phyloP scores from a whole-genome alignment of 2,113 vertebrate genomes.

The Cardinalis cardinalis region DNA sequence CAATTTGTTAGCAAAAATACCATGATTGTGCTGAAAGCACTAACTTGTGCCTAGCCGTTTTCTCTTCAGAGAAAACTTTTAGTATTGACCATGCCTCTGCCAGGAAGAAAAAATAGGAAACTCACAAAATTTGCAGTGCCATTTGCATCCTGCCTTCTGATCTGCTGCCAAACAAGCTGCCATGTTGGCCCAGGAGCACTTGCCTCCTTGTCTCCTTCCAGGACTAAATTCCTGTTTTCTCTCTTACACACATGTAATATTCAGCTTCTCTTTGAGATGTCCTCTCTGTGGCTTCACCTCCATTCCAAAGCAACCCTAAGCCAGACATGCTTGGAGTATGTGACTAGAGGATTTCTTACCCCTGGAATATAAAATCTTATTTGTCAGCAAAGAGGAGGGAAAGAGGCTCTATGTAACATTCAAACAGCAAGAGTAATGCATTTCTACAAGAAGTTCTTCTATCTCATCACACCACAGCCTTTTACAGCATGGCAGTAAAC shows the following conservation, averaged over 20 bases:
- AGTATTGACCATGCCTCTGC: background rate
- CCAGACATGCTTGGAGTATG: background rate
- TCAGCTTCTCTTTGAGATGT: fast-evolving
- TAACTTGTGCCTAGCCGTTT: background rate
- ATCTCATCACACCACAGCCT: background rate
- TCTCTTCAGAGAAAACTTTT: background rate
- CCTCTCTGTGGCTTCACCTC: background rate
- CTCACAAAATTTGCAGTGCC: background rate
- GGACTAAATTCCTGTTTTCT: background rate
- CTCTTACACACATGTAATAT: background rate
- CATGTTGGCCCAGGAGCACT: background rate
- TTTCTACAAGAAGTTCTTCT: background rate
- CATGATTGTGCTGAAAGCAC: background rate
- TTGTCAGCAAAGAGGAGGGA: background rate
- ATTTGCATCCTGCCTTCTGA: background rate
- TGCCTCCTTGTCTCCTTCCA: background rate
- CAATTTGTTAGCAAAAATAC: background rate
- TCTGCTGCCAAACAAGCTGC: background rate
- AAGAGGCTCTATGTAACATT: background rate
- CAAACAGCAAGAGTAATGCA: background rate
- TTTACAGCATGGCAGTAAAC: background rate
- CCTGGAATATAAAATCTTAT: background rate
- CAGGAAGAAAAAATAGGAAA: background rate
- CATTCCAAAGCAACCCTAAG: background rate
- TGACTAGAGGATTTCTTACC: background rate